Evolutionary conservation across 2,888 invertebrate species (phyloP), one percentile per base, ranked within the genome.

Genomic region (Crematogaster levior): DNA sequence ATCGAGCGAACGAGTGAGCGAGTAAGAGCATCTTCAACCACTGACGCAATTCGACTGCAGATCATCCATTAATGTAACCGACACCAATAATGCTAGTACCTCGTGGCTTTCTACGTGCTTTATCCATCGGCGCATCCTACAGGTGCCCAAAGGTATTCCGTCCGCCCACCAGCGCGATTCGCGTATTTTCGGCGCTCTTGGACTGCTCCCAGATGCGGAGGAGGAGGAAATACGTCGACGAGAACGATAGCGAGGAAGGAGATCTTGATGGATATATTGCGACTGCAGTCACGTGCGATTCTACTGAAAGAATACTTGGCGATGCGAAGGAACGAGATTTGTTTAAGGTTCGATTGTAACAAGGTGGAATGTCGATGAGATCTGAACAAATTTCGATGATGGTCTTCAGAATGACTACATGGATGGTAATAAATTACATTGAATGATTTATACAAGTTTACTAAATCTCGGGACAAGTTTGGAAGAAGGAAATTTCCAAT

Each of bases 121-220:
- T 82, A 88, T 82, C 70, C 63, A 61, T 51, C 60, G 79, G 61
- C 83, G 87, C 82, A 89, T 90, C 81, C 89, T 89, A 90, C 89
- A 90, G 89, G 89, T 90, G 89, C 89, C 87, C 63, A 86, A 79
- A 84, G 81, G 84, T 85, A 56, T 63, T 80, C 75, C 58, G 65
- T 70, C 66, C 68, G 83, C 83, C 68, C 82, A 46, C 75, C 48
- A 82, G 70, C 80, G 84, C 81, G 84, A 86, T 61, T 74, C 72
- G 79, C 81, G 88, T 89, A 89, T 89, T 89, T 89, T 88, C 84
- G 88, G 81, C 84, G 60, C 60, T 70, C 72, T 90, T 90, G 89
- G 89, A 90, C 81, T 63, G 48, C 63, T 84, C 87, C 89, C 90
- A 90, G 88, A 85, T 89, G 88, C 82, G 87, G 88, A 83, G 85